These are phyloP conservation scores for Elanoides forficatus DNA, from an alignment of 2,113 vertebrate species.

Conservation along the genomic window DNA sequence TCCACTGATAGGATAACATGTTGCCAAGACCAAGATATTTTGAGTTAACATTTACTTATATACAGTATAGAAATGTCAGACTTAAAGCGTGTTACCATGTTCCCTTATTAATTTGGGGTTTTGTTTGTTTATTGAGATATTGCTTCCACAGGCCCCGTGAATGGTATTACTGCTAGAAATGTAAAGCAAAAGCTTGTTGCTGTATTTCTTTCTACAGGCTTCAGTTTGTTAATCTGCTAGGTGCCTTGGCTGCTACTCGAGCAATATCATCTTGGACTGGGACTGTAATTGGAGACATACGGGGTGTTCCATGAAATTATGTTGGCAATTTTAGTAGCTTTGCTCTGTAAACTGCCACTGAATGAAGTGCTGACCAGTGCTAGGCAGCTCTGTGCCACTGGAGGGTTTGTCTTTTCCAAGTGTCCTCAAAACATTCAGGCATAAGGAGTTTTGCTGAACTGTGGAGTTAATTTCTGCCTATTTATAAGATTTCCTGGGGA, in stretches of 20 bases:
- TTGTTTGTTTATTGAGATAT: not conserved
- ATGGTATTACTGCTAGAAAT: not conserved
- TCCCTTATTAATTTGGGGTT: not conserved
- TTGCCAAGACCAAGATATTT: constrained; percentile 8
- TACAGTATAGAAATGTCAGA: not conserved
- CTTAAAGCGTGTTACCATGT: not conserved
- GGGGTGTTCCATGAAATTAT: not conserved
- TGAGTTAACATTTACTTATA: not conserved
- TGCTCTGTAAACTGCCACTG: not conserved
- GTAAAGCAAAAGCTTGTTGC: not conserved
- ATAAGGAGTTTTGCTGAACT: not conserved
- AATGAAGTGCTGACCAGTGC: not conserved
- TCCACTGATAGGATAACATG: not conserved
- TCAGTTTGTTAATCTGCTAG: not conserved
- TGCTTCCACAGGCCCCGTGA: not conserved
- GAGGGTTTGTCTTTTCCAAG: not conserved
- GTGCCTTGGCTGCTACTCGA: not conserved
- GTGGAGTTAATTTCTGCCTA: not conserved
- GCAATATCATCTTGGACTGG: not conserved
- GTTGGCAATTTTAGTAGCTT: not conserved
- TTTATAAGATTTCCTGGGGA: not conserved
- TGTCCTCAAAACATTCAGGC: not conserved
- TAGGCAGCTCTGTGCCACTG: fast-evolving
- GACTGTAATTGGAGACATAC: not conserved
- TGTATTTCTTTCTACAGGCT: not conserved